phyloP scores from a whole-genome alignment of 2,888 invertebrate genomes.

The Nephrotoma flavescens region DNA sequence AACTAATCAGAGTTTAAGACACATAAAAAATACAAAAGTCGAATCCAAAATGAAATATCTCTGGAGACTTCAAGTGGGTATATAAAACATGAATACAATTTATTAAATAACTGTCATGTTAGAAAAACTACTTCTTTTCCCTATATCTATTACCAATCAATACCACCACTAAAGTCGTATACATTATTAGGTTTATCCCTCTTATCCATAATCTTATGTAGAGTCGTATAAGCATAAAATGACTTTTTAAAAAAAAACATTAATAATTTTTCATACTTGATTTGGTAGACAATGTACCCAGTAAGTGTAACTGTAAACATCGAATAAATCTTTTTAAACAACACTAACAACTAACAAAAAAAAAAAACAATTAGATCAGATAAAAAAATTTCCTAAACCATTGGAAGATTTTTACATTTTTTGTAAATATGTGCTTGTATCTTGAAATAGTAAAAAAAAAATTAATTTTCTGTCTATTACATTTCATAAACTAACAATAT shows the following conservation, averaged over 20 bases:
- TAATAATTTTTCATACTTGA: background rate
- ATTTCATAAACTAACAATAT: background rate
- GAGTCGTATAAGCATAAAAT: background rate
- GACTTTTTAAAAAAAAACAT: background rate
- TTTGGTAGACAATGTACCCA: background rate
- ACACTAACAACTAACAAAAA: background rate
- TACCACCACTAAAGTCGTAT: background rate
- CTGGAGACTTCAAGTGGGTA: no score
- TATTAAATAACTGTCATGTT: background rate
- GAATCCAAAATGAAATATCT: no score
- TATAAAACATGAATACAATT: no score
- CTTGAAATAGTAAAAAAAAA: background rate
- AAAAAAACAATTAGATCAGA: background rate
- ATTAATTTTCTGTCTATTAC: background rate
- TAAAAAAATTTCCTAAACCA: background rate
- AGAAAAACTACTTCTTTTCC: background rate
- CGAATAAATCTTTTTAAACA: background rate
- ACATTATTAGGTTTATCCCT: background rate
- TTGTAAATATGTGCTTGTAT: background rate
- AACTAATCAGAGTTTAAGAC: no score
- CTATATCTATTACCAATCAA: background rate
- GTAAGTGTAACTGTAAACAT: background rate
- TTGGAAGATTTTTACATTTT: background rate
- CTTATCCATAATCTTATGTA: background rate
- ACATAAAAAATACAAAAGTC: background rate